These are phyloP conservation scores for Volucella inflata DNA, from an alignment of 2,888 invertebrate species.

Conservation along the genomic window DNA sequence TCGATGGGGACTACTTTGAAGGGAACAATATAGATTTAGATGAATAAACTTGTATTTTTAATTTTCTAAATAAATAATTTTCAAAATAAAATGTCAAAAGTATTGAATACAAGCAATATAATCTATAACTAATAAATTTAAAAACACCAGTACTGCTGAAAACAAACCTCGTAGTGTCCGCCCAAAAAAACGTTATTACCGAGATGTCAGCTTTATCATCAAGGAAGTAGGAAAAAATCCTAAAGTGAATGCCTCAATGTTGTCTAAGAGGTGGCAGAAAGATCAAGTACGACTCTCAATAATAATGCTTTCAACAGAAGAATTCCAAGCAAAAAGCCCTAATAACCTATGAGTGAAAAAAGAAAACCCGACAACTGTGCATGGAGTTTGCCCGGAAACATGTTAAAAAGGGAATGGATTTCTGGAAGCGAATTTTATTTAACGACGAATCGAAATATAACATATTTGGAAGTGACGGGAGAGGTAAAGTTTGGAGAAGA, in stretches of 20 bases:
- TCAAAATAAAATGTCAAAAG: not conserved
- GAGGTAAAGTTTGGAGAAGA: not conserved
- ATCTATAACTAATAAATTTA: not conserved
- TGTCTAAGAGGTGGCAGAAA: not conserved
- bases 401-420: slow-evolving; percentile 1
- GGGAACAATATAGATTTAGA: too few species aligned
- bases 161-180: not conserved
- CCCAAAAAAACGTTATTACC: not conserved
- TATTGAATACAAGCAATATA: not conserved
- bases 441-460: slow-evolving; percentile 9
- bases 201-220: not conserved
- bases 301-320: too few species aligned
- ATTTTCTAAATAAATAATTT: too few species aligned
- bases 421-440: slow-evolving; percentile 10
- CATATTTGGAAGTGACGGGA: slow-evolving; percentile 13
- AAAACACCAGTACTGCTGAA: not conserved
- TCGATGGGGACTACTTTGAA: too few species aligned
- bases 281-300: not conserved
- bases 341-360: too few species aligned
- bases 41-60: too few species aligned
- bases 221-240: not conserved
- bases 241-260: not conserved
- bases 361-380: not conserved
- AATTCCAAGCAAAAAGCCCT: too few species aligned
- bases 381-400: not conserved